phyloP scores from a whole-genome alignment of 2,797 vertebrate species.

The Masticophis lateralis region DNA sequence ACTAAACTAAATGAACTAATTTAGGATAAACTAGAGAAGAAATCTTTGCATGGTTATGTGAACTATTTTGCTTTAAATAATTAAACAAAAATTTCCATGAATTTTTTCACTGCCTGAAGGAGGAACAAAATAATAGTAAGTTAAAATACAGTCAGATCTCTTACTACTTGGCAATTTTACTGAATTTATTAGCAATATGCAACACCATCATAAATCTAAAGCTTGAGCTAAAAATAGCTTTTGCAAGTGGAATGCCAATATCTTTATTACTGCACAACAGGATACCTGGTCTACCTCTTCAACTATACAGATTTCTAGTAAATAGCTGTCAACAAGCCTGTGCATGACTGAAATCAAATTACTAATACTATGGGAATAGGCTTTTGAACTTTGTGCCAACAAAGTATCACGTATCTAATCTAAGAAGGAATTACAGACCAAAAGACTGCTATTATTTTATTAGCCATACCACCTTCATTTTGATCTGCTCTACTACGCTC shows the following conservation, averaged over 20 bases:
- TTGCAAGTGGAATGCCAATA: slow-evolving; percentile 42
- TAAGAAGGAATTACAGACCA: slow-evolving; percentile 64
- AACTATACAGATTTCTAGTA: slow-evolving; percentile 59
- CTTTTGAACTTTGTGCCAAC: slow-evolving; percentile 66
- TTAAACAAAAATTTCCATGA: background rate
- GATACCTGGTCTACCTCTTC: slow-evolving; percentile 46
- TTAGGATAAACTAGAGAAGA: background rate
- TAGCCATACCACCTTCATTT: slow-evolving; percentile 58
- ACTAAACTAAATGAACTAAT: background rate
- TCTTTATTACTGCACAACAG: slow-evolving; percentile 46
- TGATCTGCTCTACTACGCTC: slow-evolving; percentile 48
- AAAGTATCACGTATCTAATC: slow-evolving; percentile 69
- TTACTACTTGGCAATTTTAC: slow-evolving; percentile 14
- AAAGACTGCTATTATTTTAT: slow-evolving; percentile 66
- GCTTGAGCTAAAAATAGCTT: slow-evolving; percentile 31
- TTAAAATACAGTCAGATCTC: background rate
- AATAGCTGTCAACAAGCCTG: slow-evolving; percentile 69
- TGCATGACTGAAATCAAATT: slow-evolving; percentile 66
- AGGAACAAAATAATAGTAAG: background rate
- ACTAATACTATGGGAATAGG: slow-evolving; percentile 61
- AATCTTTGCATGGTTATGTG: background rate
- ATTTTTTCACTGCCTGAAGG: background rate
- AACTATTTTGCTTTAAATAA: background rate
- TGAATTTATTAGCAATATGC: slow-evolving; percentile 6
- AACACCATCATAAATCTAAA: slow-evolving; percentile 24